Evolutionary conservation across 2,888 invertebrate genomes (phyloP), one percentile per base, ranked within the genome.

Genomic region (Aromia moschata): DNA sequence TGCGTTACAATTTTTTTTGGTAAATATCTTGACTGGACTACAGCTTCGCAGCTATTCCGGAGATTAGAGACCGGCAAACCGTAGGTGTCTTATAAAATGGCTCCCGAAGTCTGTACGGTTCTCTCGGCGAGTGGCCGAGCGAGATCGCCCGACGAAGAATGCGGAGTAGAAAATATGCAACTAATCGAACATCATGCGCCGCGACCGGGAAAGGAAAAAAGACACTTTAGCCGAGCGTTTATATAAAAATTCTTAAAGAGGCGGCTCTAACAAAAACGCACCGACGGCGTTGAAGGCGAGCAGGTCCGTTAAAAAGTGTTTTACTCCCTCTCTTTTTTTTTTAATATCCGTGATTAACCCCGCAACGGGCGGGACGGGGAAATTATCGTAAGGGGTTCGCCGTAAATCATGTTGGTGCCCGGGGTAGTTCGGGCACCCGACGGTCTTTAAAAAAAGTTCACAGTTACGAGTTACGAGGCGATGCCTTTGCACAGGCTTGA

Each of bases 311-410:
- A 56, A 45, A 25, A 40, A 45, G 56, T 55, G 41, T 37, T 17
- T 36, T 37, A 36, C 36, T 36, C 1, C 11, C 7, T 58, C 60
- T 51, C 52, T 51, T 37, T 68, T 58, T 61, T 51, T 54, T 51
- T 37, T 68, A 73, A 73, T 72, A 70, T 73, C 71, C 72, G 70
- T 74, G 71, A 72, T 72, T 72, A 74, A 64, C 70, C 65, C 61
- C 30, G 66, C 65, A 72, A 68, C 67, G 68, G 63, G 64, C 18
- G 62, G 66, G 65, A 63, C 64, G 54, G 63, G 66, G 61, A 67
- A 70, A 72, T 71, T 71, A 72, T 72, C 71, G 71, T 71, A 69
- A 65, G 54, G 61, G 59, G 43, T 25, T 25, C 36, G 58, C 62
- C 60, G 67, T 71, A 72, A 72, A 72, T 72, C 72, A 71, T 69